Evolutionary conservation across 2,888 invertebrate genomes (phyloP).

Genomic region (Plebejus melissa): DNA sequence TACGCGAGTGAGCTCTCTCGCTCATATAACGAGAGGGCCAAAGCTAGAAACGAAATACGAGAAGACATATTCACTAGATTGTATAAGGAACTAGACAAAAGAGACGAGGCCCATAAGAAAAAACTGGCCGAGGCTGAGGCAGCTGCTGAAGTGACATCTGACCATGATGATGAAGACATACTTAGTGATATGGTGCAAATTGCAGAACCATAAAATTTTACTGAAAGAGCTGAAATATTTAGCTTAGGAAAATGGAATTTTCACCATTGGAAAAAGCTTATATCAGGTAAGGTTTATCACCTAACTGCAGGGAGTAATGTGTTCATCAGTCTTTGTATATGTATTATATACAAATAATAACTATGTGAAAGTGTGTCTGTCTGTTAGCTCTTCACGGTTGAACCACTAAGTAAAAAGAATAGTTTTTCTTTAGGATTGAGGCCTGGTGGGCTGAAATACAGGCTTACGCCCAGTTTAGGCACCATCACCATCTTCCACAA

Average conservation of each 20-base stretch:
- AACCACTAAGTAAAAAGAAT: neutral
- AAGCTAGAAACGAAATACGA: slow-evolving; percentile 23
- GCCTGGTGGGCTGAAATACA: too few species aligned
- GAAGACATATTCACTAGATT: slow-evolving; percentile 35
- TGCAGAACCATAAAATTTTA: neutral
- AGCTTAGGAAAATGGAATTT: neutral
- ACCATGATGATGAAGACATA: neutral
- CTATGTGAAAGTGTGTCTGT: neutral
- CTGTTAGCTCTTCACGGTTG: neutral
- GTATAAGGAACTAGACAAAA: neutral
- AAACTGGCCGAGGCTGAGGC: slow-evolving; percentile 1
- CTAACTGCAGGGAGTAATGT: neutral
- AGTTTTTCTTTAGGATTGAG: too few species aligned
- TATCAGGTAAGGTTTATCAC: neutral
- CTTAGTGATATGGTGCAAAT: neutral
- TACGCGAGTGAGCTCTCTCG: slow-evolving; percentile 38
- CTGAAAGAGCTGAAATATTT: neutral
- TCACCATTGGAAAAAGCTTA: neutral
- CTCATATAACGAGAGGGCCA: slow-evolving; percentile 35
- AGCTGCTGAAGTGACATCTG: neutral
- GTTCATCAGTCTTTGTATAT: neutral
- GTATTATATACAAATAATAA: too few species aligned
- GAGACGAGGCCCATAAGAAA: slow-evolving; percentile 28
- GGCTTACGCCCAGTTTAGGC: too few species aligned
- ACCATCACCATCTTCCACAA: too few species aligned